phyloP scores from a whole-genome alignment of 2,888 invertebrate species.

The Mythimna lalbum region DNA sequence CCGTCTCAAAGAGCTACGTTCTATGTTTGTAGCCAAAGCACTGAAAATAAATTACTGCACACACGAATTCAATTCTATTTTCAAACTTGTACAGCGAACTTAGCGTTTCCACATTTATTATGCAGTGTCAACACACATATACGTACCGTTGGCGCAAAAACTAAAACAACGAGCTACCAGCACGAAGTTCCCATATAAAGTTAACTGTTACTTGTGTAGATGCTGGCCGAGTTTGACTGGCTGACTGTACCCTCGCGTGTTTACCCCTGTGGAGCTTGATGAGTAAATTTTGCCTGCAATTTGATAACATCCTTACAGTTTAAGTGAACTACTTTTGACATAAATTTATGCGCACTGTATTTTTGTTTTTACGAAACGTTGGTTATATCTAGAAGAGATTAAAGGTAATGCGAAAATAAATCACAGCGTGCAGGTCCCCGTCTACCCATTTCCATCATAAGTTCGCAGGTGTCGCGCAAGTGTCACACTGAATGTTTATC shows the following conservation, averaged over 20 bases:
- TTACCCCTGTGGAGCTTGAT: slow-evolving; percentile 38
- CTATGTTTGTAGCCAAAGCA: slow-evolving; percentile 6
- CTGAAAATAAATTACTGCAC: slow-evolving; percentile 48
- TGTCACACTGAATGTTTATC: slow-evolving; percentile 33
- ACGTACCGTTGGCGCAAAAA: slow-evolving; percentile 51
- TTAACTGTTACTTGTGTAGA: slow-evolving; percentile 58
- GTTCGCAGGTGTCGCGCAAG: slow-evolving; percentile 20
- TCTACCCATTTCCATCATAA: slow-evolving; percentile 13
- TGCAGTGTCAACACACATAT: slow-evolving; percentile 62
- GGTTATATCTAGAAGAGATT: background rate
- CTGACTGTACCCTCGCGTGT: slow-evolving; percentile 49
- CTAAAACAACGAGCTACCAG: slow-evolving; percentile 43
- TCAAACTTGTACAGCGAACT: slow-evolving; percentile 55
- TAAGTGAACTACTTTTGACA: slow-evolving; percentile 13
- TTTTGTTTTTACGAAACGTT: background rate
- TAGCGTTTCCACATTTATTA: slow-evolving; percentile 61
- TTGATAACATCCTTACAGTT: slow-evolving; percentile 14
- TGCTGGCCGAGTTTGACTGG: slow-evolving; percentile 39
- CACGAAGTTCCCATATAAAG: slow-evolving; percentile 53
- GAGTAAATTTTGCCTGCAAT: slow-evolving; percentile 49
- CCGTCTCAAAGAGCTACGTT: slow-evolving; percentile 18
- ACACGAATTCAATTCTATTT: slow-evolving; percentile 60
- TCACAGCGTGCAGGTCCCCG: background rate
- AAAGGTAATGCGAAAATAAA: background rate
- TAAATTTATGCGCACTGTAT: background rate